Evolutionary conservation across 2,113 vertebrate genomes (phyloP).

Genomic region (Brienomyrus brachyistius): DNA sequence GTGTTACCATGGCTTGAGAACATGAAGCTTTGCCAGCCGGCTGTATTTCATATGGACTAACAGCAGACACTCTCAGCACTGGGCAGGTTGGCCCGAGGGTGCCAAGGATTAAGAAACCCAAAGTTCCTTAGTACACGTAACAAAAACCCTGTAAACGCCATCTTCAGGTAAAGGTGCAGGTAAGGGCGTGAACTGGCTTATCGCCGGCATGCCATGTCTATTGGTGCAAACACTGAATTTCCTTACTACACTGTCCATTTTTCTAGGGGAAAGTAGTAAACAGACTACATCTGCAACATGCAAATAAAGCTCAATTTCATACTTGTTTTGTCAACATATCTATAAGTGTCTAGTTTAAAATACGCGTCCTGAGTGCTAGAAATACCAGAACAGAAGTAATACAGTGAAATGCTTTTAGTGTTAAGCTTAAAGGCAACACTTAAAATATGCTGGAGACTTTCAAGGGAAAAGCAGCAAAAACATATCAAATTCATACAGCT

Average conservation of each 20-base stretch:
- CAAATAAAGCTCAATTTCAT: neutral
- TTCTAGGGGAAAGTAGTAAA: neutral
- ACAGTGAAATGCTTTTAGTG: neutral
- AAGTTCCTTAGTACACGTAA: neutral
- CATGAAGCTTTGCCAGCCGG: neutral
- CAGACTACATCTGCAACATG: neutral
- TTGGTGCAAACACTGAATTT: neutral
- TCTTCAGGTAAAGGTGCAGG: neutral
- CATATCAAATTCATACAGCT: neutral
- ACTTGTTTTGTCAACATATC: neutral
- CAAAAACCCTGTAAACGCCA: neutral
- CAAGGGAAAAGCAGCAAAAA: neutral
- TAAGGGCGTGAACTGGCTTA: neutral
- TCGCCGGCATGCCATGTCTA: neutral
- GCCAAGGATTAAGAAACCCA: neutral
- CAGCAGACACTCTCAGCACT: neutral
- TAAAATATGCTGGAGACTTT: neutral
- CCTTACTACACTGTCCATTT: neutral
- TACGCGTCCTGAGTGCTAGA: neutral
- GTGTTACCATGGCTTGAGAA: neutral
- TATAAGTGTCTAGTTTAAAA: neutral
- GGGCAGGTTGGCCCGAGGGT: neutral
- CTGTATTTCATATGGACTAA: neutral
- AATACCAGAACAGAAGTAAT: neutral
- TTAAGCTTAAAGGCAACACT: neutral